Percentiles rank a stretch among this genome's conserved stretches.
Conservation (phyloP, 1,140 invertebrate species). For the Druon quercuslanigerum region DNA sequence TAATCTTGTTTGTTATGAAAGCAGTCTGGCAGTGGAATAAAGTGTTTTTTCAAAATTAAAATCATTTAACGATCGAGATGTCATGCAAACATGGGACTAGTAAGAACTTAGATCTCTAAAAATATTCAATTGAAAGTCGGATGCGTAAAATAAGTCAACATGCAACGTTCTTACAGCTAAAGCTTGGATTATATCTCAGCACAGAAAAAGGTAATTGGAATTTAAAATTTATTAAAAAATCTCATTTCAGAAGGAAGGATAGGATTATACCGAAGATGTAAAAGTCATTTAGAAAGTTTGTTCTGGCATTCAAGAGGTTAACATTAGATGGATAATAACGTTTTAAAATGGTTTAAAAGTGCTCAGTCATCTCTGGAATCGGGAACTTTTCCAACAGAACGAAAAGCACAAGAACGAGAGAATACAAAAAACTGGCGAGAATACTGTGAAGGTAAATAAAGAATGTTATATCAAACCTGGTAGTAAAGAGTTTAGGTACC, state of each 20-base stretch:
- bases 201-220: not conserved
- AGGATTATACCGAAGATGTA: not conserved
- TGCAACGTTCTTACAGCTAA: no score
- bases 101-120: no score
- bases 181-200: not conserved
- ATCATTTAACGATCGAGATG: no score
- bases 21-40: no score
- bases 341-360: constrained; percentile 21
- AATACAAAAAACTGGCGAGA: constrained; percentile 23
- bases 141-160: no score
- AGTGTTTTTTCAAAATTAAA: no score
- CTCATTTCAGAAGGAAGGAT: not conserved
- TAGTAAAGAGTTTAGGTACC: constrained; percentile 19
- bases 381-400: not conserved
- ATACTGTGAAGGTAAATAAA: not conserved
- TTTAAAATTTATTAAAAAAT: not conserved
- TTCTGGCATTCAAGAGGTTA: not conserved
- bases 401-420: not conserved
- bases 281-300: not conserved
- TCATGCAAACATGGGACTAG: no score
- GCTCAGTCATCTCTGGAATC: not conserved
- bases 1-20: no score
- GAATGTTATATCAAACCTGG: constrained; percentile 26
- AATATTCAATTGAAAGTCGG: no score
- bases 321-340: constrained; percentile 3